phyloP scores from a whole-genome alignment of 2,113 vertebrate species.

The Lynx canadensis region DNA sequence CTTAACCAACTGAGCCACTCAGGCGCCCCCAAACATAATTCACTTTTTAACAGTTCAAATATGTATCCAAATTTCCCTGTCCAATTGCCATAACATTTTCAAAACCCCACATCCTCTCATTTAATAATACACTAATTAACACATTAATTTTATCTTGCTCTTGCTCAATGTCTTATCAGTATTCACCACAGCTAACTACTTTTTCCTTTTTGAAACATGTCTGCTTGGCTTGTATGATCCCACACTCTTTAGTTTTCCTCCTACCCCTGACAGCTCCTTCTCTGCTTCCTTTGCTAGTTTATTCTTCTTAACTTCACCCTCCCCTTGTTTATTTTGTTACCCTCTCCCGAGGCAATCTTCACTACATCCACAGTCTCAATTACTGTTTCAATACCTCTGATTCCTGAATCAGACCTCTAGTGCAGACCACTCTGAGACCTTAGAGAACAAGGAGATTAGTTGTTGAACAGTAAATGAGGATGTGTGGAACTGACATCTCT shows the following conservation, averaged over 20 bases:
- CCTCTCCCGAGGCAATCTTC: background rate
- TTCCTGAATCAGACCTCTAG: background rate
- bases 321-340: background rate
- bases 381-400: background rate
- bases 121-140: background rate
- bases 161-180: background rate
- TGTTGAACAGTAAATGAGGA: background rate
- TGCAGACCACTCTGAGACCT: background rate
- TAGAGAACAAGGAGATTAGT: background rate
- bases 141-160: background rate
- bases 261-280: background rate
- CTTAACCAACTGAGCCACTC: no score
- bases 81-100: background rate
- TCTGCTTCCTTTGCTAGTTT: background rate
- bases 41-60: background rate
- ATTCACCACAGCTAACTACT: background rate
- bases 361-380: background rate
- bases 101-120: background rate
- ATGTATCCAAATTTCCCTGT: background rate
- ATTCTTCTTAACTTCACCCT: background rate
- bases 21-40: background rate
- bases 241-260: background rate
- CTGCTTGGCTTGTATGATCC: background rate
- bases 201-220: background rate
- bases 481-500: background rate